Evolutionary conservation across 2,113 vertebrate species (phyloP).

Genomic region (Microcebus jonahi): DNA sequence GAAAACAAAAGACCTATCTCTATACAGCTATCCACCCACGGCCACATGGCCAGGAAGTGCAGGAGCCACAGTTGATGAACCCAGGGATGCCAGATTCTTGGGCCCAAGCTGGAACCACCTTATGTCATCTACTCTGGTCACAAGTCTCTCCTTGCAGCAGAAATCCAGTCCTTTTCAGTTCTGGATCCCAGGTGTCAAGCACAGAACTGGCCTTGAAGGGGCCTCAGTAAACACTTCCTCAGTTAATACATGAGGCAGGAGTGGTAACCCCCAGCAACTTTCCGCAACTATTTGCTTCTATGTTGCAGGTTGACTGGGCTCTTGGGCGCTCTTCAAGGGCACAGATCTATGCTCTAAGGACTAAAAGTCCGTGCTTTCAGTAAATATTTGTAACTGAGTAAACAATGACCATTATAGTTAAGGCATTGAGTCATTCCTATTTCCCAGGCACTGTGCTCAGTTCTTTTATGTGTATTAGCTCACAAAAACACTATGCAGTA

Average conservation of each 20-base stretch:
- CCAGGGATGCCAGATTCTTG: neutral
- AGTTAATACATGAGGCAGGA: neutral
- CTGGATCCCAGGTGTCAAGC: neutral
- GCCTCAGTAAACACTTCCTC: neutral
- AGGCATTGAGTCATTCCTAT: neutral
- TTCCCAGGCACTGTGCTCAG: neutral
- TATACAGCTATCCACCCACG: too few species aligned
- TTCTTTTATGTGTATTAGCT: neutral
- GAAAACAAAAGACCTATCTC: neutral
- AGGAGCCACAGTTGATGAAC: neutral
- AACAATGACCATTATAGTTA: neutral
- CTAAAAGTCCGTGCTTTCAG: neutral
- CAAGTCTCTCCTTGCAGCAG: neutral
- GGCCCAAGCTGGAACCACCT: neutral
- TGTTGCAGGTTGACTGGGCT: neutral
- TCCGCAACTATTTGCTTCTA: neutral
- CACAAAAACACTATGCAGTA: neutral
- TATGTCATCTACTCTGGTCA: neutral
- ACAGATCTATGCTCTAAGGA: neutral
- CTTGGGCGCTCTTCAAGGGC: neutral
- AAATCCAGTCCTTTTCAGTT: neutral
- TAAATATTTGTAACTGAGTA: neutral
- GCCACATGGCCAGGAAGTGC: neutral
- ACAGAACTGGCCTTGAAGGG: neutral
- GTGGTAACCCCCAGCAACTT: neutral